Base-by-base conservation (phyloP, 37 sponge, comb jelly and placozoan genomes). In the Chondrosia reniformis region DNA sequence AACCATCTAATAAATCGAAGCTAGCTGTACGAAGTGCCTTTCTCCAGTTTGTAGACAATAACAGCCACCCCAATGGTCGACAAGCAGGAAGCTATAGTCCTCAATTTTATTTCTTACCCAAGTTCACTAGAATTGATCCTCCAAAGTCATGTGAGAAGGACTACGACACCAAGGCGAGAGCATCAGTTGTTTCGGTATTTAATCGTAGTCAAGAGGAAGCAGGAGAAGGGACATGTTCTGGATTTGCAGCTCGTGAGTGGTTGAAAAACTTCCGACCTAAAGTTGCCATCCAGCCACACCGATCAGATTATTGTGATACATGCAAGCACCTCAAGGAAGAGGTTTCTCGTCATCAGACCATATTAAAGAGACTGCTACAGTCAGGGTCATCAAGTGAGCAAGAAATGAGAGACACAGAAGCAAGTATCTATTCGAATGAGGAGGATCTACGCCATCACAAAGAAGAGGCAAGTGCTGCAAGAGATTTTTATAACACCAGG, bases 251-350 rank as follows among this genome's bases (percentile, higher is more conserved):
- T 25, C 21, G 38, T 19, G 45, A 75, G 22, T 86, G 86, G 86
- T 63, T 86, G 44, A 63, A 76, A 33, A 63, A 76, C 31, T 27
- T 72, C 39, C 43, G 86, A 9, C 79, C 85, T 2, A 71, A 67
- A 28, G 38, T 33, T 42, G 79, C 74, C 6, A 32, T 84, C 12
- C 38, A 38, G 28, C 74, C 85, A 28, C 43, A 28, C 41, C 22
- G 22, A 28, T 41, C 73, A 9, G 85, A 84, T 46, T 84, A 78
- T 41, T 84, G 85, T 71, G 85, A 84, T 42, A 69, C 83, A 44
- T 82, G 83, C 39, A 63, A 58, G 33, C 22, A 71, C 21, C 37
- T 63, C 2, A 55, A 72, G 36, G 71, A 76, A 24, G 74, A 84
- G 31, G 22, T 84, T n/a, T 45, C 49, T 19, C 54, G 66, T 2